Percentiles rank a stretch among this genome's conserved stretches.
Conservation (phyloP, 2,113 vertebrate genomes). For the Seriola rivoliana region DNA sequence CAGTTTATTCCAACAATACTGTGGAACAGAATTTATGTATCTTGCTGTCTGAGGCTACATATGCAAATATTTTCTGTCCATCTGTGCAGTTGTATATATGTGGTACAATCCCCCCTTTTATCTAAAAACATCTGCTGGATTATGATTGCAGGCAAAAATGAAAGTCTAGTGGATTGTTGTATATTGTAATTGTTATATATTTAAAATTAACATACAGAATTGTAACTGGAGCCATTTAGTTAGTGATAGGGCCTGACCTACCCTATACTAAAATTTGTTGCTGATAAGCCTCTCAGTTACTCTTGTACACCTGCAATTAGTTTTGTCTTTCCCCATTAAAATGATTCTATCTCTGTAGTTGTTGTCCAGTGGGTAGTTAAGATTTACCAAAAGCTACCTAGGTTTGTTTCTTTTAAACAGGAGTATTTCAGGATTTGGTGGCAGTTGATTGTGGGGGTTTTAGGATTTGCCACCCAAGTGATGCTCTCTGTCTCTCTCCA, state of each 20-base stretch:
- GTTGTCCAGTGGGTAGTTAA: background rate
- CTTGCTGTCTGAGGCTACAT: background rate
- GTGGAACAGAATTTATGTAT: background rate
- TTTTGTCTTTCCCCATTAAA: background rate
- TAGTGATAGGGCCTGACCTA: too few relatives aligned
- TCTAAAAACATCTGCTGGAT: background rate
- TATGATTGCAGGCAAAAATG: background rate
- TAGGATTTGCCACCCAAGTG: slow-evolving; percentile 52
- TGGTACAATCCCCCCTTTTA: too few relatives aligned
- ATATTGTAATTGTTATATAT: background rate
- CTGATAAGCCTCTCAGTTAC: background rate
- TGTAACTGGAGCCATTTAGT: background rate
- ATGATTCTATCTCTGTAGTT: background rate
- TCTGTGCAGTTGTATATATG: background rate
- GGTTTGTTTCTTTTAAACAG: background rate
- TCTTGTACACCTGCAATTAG: background rate
- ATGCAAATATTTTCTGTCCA: background rate
- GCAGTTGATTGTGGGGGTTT: slow-evolving; percentile 31
- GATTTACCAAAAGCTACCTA: slow-evolving; percentile 1
- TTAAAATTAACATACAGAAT: background rate
- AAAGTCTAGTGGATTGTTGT: too few relatives aligned
- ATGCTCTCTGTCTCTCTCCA: slow-evolving; percentile 23
- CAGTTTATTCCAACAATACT: background rate
- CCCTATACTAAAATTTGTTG: background rate
- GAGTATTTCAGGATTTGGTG: slow-evolving; percentile 19